A percentile compares a stretch with the other conserved stretches of the same genome.
Conservation (phyloP, 2,113 vertebrate genomes). For the Lycaon pictus region DNA sequence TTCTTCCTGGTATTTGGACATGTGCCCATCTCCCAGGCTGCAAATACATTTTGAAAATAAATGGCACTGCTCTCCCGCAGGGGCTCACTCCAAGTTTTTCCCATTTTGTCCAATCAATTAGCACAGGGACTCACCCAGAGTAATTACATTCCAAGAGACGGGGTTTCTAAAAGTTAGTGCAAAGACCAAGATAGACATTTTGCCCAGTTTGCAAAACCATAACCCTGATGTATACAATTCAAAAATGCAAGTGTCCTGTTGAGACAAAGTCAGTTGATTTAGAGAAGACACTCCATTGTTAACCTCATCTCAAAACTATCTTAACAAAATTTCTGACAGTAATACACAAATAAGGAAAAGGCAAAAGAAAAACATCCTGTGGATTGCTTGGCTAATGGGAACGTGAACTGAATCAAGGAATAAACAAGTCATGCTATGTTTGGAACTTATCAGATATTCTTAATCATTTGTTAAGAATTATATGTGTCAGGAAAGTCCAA, state of each 20-base stretch:
- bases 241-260: not conserved
- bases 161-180: not conserved
- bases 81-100: not conserved
- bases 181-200: not conserved
- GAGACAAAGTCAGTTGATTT: constrained; percentile 49
- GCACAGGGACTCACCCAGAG: not conserved
- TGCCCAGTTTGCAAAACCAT: constrained; percentile 24
- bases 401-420: not conserved
- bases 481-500: constrained; percentile 56
- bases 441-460: constrained; percentile 50
- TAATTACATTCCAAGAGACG: not conserved
- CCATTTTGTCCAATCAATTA: not conserved
- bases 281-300: not conserved
- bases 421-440: constrained; percentile 66
- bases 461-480: constrained; percentile 64
- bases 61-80: not conserved
- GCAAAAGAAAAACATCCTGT: constrained; percentile 72
- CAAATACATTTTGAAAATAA: constrained; percentile 46
- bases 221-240: not conserved
- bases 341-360: constrained; percentile 57
- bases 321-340: constrained; percentile 45
- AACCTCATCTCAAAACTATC: constrained; percentile 52
- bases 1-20: constrained; percentile 7
- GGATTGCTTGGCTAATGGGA: constrained; percentile 52
- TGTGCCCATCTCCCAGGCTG: not conserved